Evolutionary conservation across 2,888 invertebrate species (phyloP), one percentile per base, ranked within the genome.

Genomic region (Caenorhabditis uteleia): DNA sequence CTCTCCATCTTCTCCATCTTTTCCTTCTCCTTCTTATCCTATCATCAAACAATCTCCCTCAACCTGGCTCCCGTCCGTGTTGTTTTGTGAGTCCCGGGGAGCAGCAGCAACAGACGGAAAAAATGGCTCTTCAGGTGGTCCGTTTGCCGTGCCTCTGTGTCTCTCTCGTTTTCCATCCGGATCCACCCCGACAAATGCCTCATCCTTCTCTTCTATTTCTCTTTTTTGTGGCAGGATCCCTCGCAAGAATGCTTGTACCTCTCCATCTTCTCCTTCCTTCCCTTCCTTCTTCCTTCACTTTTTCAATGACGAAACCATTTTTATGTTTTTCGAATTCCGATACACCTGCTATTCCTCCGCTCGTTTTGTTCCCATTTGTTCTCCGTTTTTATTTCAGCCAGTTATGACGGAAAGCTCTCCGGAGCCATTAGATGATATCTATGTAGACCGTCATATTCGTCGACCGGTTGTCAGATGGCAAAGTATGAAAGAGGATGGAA

Each of bases 391-490:
- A n/a, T n/a, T n/a, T n/a, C n/a, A n/a, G n/a, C n/a, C n/a, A n/a
- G n/a, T n/a, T n/a, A 68, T 68, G 68, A 65, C 66, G 44, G 70
- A 70, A 39, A 70, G 70, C 53, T 73, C 73, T 34, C 73, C 73
- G 49, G 73, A 73, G 50, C 69, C 69, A 39, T 48, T 73, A 45
- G 73, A 73, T 48, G 70, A 73, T 18, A 25, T 73, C 36, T 60
- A 69, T 44, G 62, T 62, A 39, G 55, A 47, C 14, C 59, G 57
- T 16, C 49, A 48, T 2, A 42, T 46, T 20, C 70, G 65, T 34
- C 66, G 69, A 31, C 66, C 68, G 10, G 68, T 68, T 23, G 66
- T 70, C 21, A 46, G 73, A 29, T 70, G 70, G 70, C 65, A 66
- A 25, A 64, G 62, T 23, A 65, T 73, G 46, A 57, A 67, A 26